Evolutionary conservation across 2,888 invertebrate genomes (phyloP).

Genomic region (Steinernema hermaphroditum): DNA sequence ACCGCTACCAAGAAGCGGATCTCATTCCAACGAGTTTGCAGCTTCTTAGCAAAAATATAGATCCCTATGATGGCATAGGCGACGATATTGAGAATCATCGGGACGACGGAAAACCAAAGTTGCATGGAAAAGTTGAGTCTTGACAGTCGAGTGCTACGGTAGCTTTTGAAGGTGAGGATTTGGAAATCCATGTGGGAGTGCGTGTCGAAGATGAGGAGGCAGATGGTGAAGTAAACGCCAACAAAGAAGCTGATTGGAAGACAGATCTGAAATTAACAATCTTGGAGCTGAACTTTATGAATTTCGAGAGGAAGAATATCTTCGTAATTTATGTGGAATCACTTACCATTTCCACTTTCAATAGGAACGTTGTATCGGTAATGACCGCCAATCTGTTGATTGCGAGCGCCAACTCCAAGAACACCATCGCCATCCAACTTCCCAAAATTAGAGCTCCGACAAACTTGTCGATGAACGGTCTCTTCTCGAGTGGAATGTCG

Average conservation of each 20-base stretch:
- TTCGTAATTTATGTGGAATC: too few species aligned
- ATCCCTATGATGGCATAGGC: not conserved
- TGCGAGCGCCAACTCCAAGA: not conserved
- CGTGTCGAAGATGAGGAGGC: not conserved
- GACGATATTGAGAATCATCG: not conserved
- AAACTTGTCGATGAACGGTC: not conserved
- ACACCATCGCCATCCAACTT: conserved; percentile 1
- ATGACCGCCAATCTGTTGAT: not conserved
- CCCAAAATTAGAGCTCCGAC: not conserved
- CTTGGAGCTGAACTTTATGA: too few species aligned
- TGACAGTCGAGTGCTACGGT: not conserved
- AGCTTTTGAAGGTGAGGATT: conserved; percentile 13
- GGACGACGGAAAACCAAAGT: not conserved
- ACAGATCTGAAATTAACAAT: not conserved
- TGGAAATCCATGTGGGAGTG: conserved; percentile 1
- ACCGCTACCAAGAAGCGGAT: not conserved
- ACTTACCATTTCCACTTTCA: not conserved
- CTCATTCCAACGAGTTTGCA: not conserved
- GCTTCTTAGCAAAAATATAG: not conserved
- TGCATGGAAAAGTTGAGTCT: not conserved
- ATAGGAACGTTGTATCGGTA: not conserved
- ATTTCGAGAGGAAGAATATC: too few species aligned
- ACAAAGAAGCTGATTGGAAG: not conserved
- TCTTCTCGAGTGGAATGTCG: not conserved
- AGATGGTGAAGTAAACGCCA: not conserved